phyloP scores from a whole-genome alignment of 1,140 invertebrate genomes.

The Hirudo medicinalis region DNA sequence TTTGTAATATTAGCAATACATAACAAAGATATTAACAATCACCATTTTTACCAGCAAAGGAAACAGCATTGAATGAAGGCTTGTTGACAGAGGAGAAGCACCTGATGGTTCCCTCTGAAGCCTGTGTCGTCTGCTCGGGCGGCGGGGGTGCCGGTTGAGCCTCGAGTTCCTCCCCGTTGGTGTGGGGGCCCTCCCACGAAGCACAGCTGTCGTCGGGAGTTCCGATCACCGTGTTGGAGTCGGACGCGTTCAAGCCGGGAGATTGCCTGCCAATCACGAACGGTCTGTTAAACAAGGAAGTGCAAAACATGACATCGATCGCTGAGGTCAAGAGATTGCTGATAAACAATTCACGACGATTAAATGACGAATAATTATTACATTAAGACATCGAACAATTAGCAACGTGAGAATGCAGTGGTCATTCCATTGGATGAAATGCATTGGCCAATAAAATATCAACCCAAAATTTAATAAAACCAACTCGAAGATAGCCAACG shows the following conservation, averaged over 20 bases:
- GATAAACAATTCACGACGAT: background rate
- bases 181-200: constrained; percentile 10
- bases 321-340: background rate
- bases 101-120: background rate
- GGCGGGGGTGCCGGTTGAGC: background rate
- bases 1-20: background rate
- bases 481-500: too few species aligned
- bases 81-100: constrained; percentile 7
- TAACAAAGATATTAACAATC: too few species aligned
- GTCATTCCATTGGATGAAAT: background rate
- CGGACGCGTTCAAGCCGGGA: background rate
- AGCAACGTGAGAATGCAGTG: background rate
- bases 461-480: too few species aligned
- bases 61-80: background rate
- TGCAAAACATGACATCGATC: background rate
- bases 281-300: background rate
- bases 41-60: background rate
- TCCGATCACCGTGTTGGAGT: constrained; percentile 4
- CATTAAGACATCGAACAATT: background rate
- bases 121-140: background rate
- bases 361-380: background rate
- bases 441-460: too few species aligned
- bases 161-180: background rate
- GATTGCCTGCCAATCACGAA: background rate
- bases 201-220: constrained; percentile 12